Evolutionary conservation across 2,888 invertebrate species (phyloP).

Genomic region (Aromia moschata): DNA sequence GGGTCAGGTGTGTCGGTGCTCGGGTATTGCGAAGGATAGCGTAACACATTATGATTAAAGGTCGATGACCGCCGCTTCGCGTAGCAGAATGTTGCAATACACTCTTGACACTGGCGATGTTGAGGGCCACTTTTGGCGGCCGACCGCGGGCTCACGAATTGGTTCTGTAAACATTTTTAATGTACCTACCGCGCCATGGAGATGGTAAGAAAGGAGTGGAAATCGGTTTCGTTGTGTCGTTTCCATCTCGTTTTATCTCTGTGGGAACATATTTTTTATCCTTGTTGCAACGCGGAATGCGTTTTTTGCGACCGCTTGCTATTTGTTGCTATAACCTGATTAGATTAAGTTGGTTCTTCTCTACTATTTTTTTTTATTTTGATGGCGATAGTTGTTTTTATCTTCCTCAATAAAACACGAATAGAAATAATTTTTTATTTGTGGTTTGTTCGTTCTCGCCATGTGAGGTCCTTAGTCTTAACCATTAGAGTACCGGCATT

Average conservation of each 20-base stretch:
- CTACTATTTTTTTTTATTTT: no score
- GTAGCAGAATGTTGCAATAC: slow-evolving; percentile 49
- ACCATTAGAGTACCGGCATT: no score
- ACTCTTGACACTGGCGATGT: slow-evolving; percentile 44
- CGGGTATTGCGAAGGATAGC: slow-evolving; percentile 53
- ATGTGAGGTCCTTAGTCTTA: no score
- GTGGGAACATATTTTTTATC: no score
- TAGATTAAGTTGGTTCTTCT: no score
- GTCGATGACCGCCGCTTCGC: slow-evolving; percentile 57
- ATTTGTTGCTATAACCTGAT: no score
- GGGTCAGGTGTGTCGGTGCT: slow-evolving; percentile 36
- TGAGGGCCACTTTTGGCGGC: slow-evolving; percentile 50
- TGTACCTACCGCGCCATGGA: background rate
- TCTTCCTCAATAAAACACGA: no score
- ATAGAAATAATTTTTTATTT: no score
- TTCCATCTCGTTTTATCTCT: background rate
- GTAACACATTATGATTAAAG: slow-evolving; percentile 62
- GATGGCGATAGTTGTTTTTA: no score
- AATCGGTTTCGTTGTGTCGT: background rate
- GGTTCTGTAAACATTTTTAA: slow-evolving; percentile 32
- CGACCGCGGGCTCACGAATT: slow-evolving; percentile 44
- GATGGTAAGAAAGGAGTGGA: background rate
- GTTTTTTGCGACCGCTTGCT: no score
- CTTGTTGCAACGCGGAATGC: no score
- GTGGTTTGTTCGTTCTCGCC: no score